phyloP scores from a whole-genome alignment of 1,140 invertebrate species.

The Caerostris darwini region DNA sequence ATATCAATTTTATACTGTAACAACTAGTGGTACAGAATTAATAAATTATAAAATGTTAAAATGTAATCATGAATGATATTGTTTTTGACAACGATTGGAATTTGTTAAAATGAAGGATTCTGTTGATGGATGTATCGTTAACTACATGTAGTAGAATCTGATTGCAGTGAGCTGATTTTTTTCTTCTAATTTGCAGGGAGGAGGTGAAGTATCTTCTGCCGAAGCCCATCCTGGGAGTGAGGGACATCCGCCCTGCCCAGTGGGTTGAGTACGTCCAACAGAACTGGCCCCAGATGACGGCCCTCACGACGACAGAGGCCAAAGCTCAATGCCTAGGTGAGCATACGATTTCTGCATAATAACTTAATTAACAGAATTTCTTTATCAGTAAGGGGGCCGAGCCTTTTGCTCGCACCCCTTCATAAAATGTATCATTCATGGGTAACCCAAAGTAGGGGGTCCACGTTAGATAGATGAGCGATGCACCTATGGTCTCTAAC shows the following conservation, averaged over 20 bases:
- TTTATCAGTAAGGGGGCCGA: background rate
- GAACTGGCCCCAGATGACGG: conserved; percentile 87
- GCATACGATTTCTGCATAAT: conserved; percentile 66
- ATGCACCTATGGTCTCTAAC: too few relatives aligned
- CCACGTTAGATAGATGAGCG: too few relatives aligned
- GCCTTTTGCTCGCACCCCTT: background rate
- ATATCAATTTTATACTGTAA: too few relatives aligned
- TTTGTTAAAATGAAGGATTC: too few relatives aligned
- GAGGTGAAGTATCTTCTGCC: conserved; percentile 95
- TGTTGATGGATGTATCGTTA: too few relatives aligned
- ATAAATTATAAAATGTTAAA: too few relatives aligned
- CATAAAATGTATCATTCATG: background rate
- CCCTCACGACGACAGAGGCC: conserved; percentile 84
- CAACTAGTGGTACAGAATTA: too few relatives aligned
- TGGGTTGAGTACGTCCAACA: conserved; percentile 94
- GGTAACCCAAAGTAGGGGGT: too few relatives aligned
- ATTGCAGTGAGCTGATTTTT: background rate
- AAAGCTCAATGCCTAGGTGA: conserved; percentile 87
- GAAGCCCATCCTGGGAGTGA: conserved; percentile 91
- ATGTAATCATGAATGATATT: too few relatives aligned
- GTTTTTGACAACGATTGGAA: too few relatives aligned
- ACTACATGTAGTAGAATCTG: too few relatives aligned
- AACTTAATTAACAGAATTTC: background rate
- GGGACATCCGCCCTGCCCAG: conserved; percentile 92
- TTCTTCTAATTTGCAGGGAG: conserved; percentile 83